A percentile compares a stretch with the other conserved stretches of the same genome.
Conservation (phyloP, 2,888 invertebrate genomes). For the Silvanus unidentatus region DNA sequence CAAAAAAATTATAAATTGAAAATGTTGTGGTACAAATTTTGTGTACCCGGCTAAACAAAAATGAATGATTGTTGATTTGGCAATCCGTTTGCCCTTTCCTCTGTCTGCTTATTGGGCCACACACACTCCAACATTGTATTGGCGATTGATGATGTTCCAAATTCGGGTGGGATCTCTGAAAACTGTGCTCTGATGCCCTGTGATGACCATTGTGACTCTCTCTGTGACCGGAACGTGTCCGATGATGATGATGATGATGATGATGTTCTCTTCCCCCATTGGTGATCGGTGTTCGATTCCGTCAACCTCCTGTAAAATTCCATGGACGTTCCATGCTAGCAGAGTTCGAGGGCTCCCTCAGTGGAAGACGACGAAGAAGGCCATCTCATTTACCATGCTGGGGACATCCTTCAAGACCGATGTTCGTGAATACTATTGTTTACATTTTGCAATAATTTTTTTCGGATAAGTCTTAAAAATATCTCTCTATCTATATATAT, state of each 20-base stretch:
- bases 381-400: slow-evolving; percentile 98
- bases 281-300: slow-evolving; percentile 35
- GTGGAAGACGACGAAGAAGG: slow-evolving; percentile 99
- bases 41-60: slow-evolving; percentile 25
- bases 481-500: neutral
- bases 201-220: slow-evolving; percentile 48
- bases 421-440: slow-evolving; percentile 79
- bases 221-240: slow-evolving; percentile 12
- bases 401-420: slow-evolving; percentile 98
- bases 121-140: slow-evolving; percentile 25
- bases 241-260: slow-evolving; percentile 29
- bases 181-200: slow-evolving; percentile 32
- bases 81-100: slow-evolving; percentile 61
- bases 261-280: slow-evolving; percentile 28
- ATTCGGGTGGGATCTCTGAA: slow-evolving; percentile 47
- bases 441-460: slow-evolving; percentile 40
- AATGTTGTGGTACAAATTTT: slow-evolving; percentile 39
- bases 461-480: slow-evolving; percentile 38
- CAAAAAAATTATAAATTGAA: neutral
- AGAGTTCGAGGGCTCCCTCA: slow-evolving; percentile 84
- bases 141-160: slow-evolving; percentile 52
- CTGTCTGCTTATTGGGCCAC: slow-evolving; percentile 60
- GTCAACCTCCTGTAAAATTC: slow-evolving; percentile 26
- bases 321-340: slow-evolving; percentile 33
- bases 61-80: slow-evolving; percentile 52